Conservation (phyloP, 2,113 vertebrate species). For the Toxotes chatareus region DNA sequence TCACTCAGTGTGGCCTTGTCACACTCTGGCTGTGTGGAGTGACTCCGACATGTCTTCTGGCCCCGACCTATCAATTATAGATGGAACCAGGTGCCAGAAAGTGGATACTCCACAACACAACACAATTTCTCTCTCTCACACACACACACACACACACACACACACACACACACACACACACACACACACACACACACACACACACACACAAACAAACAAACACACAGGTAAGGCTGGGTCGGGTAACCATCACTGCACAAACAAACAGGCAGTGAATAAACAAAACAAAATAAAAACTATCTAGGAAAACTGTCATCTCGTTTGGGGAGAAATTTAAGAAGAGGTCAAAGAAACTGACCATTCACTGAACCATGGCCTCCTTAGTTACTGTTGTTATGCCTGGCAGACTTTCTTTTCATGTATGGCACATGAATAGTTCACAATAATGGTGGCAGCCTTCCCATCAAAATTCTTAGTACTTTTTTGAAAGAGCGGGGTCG, state of each 20-base stretch:
- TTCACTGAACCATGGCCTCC: not conserved
- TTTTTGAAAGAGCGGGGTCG: not conserved
- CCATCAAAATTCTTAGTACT: no score
- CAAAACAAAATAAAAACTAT: constrained; percentile 1
- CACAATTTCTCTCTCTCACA: not conserved
- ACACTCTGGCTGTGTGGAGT: constrained; percentile 56
- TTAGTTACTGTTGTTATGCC: not conserved
- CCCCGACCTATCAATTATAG: constrained; percentile 75
- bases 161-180: constrained; percentile 9
- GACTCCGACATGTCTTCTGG: constrained; percentile 65
- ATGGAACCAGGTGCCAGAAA: constrained; percentile 63
- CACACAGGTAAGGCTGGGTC: not conserved
- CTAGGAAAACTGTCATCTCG: not conserved
- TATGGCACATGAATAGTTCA: not conserved
- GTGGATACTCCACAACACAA: constrained; percentile 32
- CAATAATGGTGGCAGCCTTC: not conserved
- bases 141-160: not conserved
- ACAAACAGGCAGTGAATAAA: constrained; percentile 42
- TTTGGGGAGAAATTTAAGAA: not conserved
- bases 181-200: constrained; percentile 5
- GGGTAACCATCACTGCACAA: constrained; percentile 12
- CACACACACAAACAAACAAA: not conserved
- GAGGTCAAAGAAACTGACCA: not conserved
- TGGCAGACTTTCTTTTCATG: not conserved
- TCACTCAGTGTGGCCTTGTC: constrained; percentile 71